phyloP scores from a whole-genome alignment of 2,113 vertebrate genomes.

The Petromus typicus region DNA sequence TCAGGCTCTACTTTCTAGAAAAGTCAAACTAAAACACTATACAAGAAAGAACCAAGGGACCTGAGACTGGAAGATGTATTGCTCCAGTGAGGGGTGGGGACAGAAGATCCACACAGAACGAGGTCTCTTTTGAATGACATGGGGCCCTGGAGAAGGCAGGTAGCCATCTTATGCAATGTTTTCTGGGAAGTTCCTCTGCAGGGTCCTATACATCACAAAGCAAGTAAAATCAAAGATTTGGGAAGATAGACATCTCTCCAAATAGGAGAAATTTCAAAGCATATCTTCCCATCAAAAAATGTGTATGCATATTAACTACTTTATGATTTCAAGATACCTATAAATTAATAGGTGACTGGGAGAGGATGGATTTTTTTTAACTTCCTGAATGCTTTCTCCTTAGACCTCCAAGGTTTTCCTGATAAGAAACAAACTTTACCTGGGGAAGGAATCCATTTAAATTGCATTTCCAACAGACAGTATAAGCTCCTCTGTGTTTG shows the following conservation, averaged over 20 bases:
- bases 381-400: neutral
- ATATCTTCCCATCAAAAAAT: neutral
- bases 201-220: neutral
- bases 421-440: neutral
- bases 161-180: neutral
- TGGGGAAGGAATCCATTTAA: conserved; percentile 8
- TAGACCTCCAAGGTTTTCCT: neutral
- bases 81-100: neutral
- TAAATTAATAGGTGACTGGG: neutral
- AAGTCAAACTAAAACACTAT: neutral
- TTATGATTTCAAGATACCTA: neutral
- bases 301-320: neutral
- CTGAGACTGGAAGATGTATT: neutral
- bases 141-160: neutral
- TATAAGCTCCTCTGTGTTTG: neutral
- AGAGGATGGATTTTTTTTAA: neutral
- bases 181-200: neutral
- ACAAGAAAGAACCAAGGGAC: neutral
- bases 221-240: conserved; percentile 22
- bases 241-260: neutral
- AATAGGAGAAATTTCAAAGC: conserved; percentile 1
- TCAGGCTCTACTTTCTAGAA: neutral
- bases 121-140: neutral
- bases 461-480: neutral
- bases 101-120: neutral